Conservation (phyloP, 2,113 vertebrate species). For the Ceyx margarethae region DNA sequence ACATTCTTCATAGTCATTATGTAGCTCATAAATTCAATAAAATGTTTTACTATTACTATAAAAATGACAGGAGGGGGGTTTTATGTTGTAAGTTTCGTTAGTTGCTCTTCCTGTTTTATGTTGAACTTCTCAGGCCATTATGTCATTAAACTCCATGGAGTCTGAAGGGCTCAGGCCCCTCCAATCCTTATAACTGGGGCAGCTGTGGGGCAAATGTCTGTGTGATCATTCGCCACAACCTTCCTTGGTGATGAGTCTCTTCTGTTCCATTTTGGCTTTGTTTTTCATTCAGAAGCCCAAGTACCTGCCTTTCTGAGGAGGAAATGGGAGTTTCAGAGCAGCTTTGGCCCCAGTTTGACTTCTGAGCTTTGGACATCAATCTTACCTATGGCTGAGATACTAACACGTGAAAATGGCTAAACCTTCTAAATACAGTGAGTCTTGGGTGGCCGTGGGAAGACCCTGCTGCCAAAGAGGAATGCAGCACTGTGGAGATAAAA, state of each 20-base stretch:
- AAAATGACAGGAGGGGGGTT: constrained; percentile 87
- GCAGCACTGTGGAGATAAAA: background rate
- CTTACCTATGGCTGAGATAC: background rate
- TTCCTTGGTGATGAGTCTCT: background rate
- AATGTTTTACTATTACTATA: constrained; percentile 86
- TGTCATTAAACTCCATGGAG: constrained; percentile 80
- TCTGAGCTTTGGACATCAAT: background rate
- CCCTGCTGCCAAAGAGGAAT: background rate
- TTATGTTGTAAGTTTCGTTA: constrained; percentile 84
- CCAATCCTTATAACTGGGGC: constrained; percentile 7
- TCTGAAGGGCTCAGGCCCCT: constrained; percentile 76
- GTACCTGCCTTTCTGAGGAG: background rate
- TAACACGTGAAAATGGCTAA: rapidly evolving
- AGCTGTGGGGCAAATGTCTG: background rate
- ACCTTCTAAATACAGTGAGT: background rate
- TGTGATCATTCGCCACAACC: background rate
- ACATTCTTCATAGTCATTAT: constrained; percentile 84
- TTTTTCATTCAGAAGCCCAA: background rate
- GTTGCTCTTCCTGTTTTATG: constrained; percentile 81
- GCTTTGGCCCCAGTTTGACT: background rate
- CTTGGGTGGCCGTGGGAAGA: background rate
- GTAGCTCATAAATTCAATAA: constrained; percentile 87
- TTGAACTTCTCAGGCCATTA: constrained; percentile 78
- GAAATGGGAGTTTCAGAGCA: background rate
- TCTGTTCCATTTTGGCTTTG: background rate